Base-by-base conservation (phyloP, 2,797 vertebrate species). In the Danio tinwini region DNA sequence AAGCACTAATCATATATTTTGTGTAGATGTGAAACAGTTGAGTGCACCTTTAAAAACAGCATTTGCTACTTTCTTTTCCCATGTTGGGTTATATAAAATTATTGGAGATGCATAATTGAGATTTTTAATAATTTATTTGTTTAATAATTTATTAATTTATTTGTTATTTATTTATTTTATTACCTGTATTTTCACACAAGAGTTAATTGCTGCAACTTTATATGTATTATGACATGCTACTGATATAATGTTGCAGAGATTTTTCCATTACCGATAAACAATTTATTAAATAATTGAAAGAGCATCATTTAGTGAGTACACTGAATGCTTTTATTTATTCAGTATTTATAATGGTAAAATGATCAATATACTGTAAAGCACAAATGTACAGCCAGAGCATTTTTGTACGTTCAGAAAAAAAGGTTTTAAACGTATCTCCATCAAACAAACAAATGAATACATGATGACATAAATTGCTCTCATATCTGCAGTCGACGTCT, bases 401-500 rank as follows among this genome's bases (percentile, higher is more conserved):
- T 49, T 64, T 77, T 17, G 3, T 56, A 37, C 21, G 68, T 77
- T 78, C 39, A 17, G 63, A 61, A 75, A 7, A 7, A 74, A 61
- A 45, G 3, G 44, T 21, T 4, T 65, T 70, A 75, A 74, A 63
- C 61, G 39, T 58, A 61, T 21, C 37, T 50, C 9, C 16, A 42
- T 78, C 19, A 62, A 44, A 5, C 10, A 52, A 69, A 45, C 71
- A 76, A 52, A 81, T 68, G 8, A 14, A 47, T 13, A 2, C 62
- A 61, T 37, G 11, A 52, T 21, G 14, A 3, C 8, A n/a, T 44
- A 17, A 29, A 29, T 40, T 64, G 9, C 52, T 64, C 44, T 50
- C 13, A 17, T 39, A 11, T n/a, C 10, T 4, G 50, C 77, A 5
- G 12, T 47, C 56, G 19, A 78, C 63, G 80, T 92, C 88, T 91